These are phyloP conservation scores for Andricus curvator DNA, from an alignment of 2,888 invertebrate species.

Conservation along the genomic window DNA sequence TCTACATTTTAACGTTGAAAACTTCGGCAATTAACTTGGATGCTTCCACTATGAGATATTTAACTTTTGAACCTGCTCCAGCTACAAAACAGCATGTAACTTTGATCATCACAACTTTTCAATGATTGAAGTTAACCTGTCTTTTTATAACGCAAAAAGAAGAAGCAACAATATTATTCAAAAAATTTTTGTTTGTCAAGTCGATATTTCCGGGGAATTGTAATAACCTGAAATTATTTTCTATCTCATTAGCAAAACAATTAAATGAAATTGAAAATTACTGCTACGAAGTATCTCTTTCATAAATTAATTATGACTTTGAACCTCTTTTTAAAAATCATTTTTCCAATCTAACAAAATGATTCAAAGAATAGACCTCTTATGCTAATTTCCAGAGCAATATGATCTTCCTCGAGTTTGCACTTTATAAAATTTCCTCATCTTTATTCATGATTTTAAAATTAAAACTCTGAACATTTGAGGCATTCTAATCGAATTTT, in stretches of 20 bases:
- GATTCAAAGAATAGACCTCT: neutral
- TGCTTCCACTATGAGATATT: conserved; percentile 11
- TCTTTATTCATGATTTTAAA: neutral
- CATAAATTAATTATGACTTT: neutral
- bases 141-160: neutral
- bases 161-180: neutral
- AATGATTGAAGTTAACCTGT: neutral
- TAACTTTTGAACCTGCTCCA: neutral
- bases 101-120: neutral
- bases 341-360: neutral
- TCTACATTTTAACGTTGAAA: conserved; percentile 11
- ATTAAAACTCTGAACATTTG: neutral
- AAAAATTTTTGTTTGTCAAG: too few species aligned
- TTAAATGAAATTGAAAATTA: too few species aligned
- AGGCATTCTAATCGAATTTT: neutral
- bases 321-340: neutral
- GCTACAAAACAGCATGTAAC: conserved; percentile 14
- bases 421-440: conserved; percentile 11
- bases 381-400: neutral
- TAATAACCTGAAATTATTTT: too few species aligned
- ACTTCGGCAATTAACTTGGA: conserved; percentile 29
- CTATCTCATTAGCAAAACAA: too few species aligned
- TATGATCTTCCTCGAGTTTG: neutral
- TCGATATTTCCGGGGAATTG: too few species aligned
- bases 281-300: too few species aligned